Conservation (phyloP, 2,888 invertebrate species). For the Hyalella azteca region DNA sequence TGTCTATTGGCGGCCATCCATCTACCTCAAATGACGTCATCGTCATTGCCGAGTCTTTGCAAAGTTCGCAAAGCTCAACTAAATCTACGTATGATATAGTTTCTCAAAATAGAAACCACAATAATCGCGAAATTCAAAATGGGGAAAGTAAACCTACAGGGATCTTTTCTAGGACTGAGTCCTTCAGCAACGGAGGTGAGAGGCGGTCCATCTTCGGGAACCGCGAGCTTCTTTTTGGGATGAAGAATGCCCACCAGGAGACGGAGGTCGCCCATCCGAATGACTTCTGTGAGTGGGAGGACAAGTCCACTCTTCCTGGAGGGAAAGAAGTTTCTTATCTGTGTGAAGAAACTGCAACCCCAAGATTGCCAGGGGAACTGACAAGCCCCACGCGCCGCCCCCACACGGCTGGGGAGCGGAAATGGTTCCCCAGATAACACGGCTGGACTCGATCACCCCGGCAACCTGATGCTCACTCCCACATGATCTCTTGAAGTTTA, state of each 20-base stretch:
- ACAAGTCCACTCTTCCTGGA: not conserved
- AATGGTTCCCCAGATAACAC: conserved; percentile 55
- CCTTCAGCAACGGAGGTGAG: too few species aligned
- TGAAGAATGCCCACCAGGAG: too few species aligned
- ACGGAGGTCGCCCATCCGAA: too few species aligned
- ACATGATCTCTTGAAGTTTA: not conserved
- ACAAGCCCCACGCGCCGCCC: conserved; percentile 45
- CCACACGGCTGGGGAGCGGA: conserved; percentile 55
- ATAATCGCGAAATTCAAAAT: too few species aligned
- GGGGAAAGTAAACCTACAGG: too few species aligned
- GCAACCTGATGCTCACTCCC: not conserved
- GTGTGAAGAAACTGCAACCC: not conserved
- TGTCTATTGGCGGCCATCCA: not conserved
- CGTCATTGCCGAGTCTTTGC: not conserved
- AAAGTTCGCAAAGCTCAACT: not conserved
- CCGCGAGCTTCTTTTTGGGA: too few species aligned
- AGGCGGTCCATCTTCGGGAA: too few species aligned
- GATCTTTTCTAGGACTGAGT: too few species aligned
- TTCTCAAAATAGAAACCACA: too few species aligned
- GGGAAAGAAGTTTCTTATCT: not conserved
- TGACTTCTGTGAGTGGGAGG: not conserved
- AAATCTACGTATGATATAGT: not conserved
- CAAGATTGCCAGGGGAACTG: not conserved
- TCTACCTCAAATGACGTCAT: not conserved
- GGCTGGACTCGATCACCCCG: too few species aligned